Evolutionary conservation across 2,888 invertebrate species (phyloP), one percentile per base, ranked within the genome.

Genomic region (Lepidocyrtinus sp.): DNA sequence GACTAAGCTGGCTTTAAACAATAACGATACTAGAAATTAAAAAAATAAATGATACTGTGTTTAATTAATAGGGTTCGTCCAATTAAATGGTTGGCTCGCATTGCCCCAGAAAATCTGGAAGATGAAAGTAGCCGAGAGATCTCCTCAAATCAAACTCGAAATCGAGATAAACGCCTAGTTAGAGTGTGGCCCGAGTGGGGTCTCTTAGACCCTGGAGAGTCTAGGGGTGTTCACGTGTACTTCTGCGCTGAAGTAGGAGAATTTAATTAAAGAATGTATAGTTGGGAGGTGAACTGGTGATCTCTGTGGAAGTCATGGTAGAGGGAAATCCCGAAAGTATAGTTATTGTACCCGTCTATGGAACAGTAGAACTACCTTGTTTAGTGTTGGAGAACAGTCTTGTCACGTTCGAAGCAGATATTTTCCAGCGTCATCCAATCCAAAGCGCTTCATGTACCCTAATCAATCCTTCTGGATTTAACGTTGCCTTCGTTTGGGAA

Each of bases 181-280:
- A 22, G 82, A 1, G 74, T 82, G 45, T 84, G 84, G 84, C 84
- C 84, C 12, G 65, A 70, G 22, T 82, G 81, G 82, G 84, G 84
- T 9, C 21, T 74, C 7, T 15, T 84, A 3, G 81, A 84, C 1
- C 75, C 83, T 15, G 27, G 67, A 0, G 82, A 84, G 68, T 65
- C 68, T 1, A 3, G 59, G 15, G 83, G 83, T 15, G 36, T 76
- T 2, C 82, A 84, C 25, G 70, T 84, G 21, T 83, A 81, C 22
- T 62, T 84, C n/a, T 71, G 68, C 12, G 75, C 75, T 19, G 79
- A 82, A 61, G 68, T 81, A 27, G 15, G 5, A 24, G 45, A 36
- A 27, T 3, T 19, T 5, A 7, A n/a, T 50, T 55, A 36, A 50
- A 36, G 36, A 36, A 12, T 59, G 17, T 27, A 22, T 63, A 73